These are phyloP conservation scores for Phrynosoma platyrhinos DNA, from an alignment of 2,113 vertebrate genomes.

Conservation along the genomic window DNA sequence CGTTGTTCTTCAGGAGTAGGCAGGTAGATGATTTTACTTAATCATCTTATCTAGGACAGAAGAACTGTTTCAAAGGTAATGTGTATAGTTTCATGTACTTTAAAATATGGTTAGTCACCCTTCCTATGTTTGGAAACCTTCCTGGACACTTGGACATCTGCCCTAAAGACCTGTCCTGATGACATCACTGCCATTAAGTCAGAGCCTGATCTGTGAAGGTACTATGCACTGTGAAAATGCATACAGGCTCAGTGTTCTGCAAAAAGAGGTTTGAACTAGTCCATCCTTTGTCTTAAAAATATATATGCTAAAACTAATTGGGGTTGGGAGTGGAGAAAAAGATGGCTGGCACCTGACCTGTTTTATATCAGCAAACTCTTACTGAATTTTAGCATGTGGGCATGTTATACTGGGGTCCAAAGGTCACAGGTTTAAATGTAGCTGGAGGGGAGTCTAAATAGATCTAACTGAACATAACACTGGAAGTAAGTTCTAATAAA, in stretches of 20 bases:
- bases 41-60: background rate
- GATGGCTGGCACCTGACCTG: slow-evolving; percentile 52
- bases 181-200: background rate
- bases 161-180: background rate
- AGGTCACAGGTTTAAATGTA: slow-evolving; percentile 58
- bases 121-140: background rate
- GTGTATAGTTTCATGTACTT: background rate
- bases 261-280: background rate
- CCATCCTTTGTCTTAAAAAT: background rate
- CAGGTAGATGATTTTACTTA: background rate
- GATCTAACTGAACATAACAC: slow-evolving; percentile 36
- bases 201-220: background rate
- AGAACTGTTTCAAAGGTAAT: background rate
- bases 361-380: slow-evolving; percentile 61
- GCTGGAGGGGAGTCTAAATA: slow-evolving; percentile 47
- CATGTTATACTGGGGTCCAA: slow-evolving; percentile 54
- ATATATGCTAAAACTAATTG: slow-evolving; percentile 7
- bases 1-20: background rate
- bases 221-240: background rate
- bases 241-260: background rate
- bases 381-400: slow-evolving; percentile 33
- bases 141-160: background rate
- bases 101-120: background rate
- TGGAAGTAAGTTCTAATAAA: slow-evolving; percentile 37
- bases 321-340: background rate